Evolutionary conservation across 2,888 invertebrate species (phyloP), one percentile per base, ranked within the genome.

Genomic region (Coecobrya sp.): DNA sequence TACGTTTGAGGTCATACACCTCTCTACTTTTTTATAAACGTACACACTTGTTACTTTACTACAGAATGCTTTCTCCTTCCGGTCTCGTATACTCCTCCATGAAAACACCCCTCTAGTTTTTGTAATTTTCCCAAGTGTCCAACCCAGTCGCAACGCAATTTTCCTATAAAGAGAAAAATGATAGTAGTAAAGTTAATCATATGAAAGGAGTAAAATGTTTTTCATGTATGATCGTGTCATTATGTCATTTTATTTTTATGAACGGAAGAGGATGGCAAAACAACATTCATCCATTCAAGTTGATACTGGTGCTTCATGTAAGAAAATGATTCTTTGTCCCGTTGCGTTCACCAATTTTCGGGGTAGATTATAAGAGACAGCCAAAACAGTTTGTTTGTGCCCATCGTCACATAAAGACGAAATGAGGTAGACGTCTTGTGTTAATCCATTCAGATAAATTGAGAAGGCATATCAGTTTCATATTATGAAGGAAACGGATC

Each of bases 1-100:
- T 82, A 59, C 70, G 62, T 1, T 13, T 42, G 49, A 85, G 89
- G 89, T 89, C 89, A 89, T 89, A 73, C 30, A 89, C 89, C 89
- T 76, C 59, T 45, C 11, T 68, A 5, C 13, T 59, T 19, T 11
- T 19, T 11, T 19, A 59, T 19, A 4, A 7, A 19, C 59, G 59
- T 59, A 5, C 10, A 4, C 2, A 19, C 19, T 19, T 59, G 1
- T 59, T 0, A 19, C 22, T 19, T 59, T 59, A 59, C 5, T 36
- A 45, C 45, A 19, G 4, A n/a, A 19, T 45, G n/a, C 73, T 22
- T 73, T 45, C 45, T 73, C 49, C 49, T 76, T 76, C 76, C 52
- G 76, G 76, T 22, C 3, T 36, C n/a, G 19, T 55, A 4, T 55
- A 19, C 19, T 19, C 11, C 55, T 19, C 2, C 59, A 49, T 10